Evolutionary conservation across 2,113 vertebrate genomes (phyloP).

Genomic region (Larimichthys crocea): DNA sequence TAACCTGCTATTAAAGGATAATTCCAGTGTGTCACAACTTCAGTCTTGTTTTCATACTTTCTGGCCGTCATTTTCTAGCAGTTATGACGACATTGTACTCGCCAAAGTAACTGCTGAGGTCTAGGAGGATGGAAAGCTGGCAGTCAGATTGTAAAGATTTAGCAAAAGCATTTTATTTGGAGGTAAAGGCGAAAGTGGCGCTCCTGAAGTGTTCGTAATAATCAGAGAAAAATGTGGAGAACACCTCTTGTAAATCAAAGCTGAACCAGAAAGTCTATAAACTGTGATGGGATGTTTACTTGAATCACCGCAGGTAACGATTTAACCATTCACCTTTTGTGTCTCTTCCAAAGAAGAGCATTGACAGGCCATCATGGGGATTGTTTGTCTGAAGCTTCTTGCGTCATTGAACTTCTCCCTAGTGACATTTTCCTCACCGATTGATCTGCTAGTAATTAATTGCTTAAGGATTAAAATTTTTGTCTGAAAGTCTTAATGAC

Average conservation of each 20-base stretch:
- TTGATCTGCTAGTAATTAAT: conserved; percentile 2
- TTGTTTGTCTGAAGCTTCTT: conserved; percentile 6
- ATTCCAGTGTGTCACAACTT: conserved; percentile 12
- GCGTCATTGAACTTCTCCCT: not conserved
- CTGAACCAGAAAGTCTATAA: not conserved
- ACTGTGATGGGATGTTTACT: conserved; percentile 6
- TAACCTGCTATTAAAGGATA: conserved; percentile 16
- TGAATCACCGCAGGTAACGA: not conserved
- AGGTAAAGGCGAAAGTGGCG: conserved; percentile 9
- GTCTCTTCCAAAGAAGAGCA: not conserved
- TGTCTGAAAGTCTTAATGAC: not conserved
- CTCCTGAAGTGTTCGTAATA: conserved; percentile 4
- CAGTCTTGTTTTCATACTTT: not conserved
- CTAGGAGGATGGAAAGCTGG: not conserved
- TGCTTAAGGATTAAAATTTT: not conserved
- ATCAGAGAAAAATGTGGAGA: not conserved
- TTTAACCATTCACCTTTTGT: not conserved
- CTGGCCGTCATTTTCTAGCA: not conserved
- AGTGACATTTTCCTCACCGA: not conserved
- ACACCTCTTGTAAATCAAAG: not conserved
- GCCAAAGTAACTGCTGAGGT: conserved; percentile 3
- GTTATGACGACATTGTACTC: not conserved
- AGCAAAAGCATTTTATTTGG: conserved; percentile 1
- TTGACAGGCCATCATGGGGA: not conserved
- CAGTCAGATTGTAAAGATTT: conserved; percentile 13